Evolutionary conservation across 1,140 invertebrate species (phyloP).

Genomic region (Zeugodacus cucurbitae): DNA sequence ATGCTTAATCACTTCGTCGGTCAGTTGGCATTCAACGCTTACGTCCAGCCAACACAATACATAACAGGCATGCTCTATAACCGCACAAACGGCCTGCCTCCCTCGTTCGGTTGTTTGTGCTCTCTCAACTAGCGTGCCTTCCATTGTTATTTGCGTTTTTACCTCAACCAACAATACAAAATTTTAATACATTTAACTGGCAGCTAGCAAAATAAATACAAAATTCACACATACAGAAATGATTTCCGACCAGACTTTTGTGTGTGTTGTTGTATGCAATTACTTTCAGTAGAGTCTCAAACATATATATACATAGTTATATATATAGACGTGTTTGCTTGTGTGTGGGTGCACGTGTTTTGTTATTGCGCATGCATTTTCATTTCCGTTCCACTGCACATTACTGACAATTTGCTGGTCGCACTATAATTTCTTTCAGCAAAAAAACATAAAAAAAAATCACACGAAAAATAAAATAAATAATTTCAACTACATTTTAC

Average conservation of each 20-base stretch:
- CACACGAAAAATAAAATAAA: background rate
- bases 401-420: slow-evolving; percentile 32
- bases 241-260: slow-evolving; percentile 11
- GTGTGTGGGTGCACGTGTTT: background rate
- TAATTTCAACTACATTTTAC: background rate
- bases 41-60: background rate
- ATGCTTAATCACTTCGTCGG: slow-evolving; percentile 18
- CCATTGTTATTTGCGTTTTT: background rate
- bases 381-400: slow-evolving; percentile 25
- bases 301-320: background rate
- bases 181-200: background rate
- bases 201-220: background rate
- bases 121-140: no score
- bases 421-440: slow-evolving; percentile 13
- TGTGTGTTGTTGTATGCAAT: background rate
- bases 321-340: background rate
- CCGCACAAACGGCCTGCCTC: background rate
- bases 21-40: background rate
- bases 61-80: background rate
- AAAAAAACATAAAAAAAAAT: background rate
- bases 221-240: background rate
- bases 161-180: background rate
- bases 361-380: slow-evolving; percentile 11
- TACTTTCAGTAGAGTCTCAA: background rate
- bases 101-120: no score